Evolutionary conservation across 2,113 vertebrate genomes (phyloP).

Genomic region (Psilopogon haemacephalus): DNA sequence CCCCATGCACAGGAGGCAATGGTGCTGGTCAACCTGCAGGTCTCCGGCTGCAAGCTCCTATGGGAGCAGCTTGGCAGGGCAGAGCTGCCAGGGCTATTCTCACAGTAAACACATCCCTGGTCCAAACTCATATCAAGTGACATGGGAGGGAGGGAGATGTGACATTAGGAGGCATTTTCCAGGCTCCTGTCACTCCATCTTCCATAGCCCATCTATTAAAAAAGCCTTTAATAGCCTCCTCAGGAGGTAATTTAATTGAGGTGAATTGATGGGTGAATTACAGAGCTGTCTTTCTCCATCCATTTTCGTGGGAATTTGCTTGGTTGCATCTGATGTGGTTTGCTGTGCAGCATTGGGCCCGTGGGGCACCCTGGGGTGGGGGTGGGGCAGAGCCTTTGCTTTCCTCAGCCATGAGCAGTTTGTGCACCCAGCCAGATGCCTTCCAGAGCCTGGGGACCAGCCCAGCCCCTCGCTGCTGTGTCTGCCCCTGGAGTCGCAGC

Average conservation of each 20-base stretch:
- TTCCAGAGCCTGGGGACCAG: neutral
- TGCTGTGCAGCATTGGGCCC: neutral
- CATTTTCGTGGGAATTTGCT: constrained; percentile 24
- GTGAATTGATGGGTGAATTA: constrained; percentile 56
- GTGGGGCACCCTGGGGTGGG: neutral
- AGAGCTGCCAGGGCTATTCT: neutral
- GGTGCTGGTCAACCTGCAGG: neutral
- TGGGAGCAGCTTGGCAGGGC: neutral
- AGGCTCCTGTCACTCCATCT: constrained; percentile 38
- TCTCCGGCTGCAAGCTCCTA: neutral
- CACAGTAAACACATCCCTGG: neutral
- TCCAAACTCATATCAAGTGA: neutral
- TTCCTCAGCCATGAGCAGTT: neutral
- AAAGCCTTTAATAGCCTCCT: constrained; percentile 63
- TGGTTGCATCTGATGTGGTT: neutral
- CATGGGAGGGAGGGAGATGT: neutral
- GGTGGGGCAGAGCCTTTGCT: neutral
- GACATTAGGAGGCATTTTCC: constrained; percentile 30
- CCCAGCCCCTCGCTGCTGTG: neutral
- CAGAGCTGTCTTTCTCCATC: constrained; percentile 40
- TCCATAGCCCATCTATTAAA: constrained; percentile 47
- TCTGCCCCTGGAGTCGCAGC: neutral
- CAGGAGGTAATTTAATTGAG: constrained; percentile 64
- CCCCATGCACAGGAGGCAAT: neutral
- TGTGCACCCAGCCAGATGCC: neutral